phyloP scores from a whole-genome alignment of 2,888 invertebrate species.

The Eilema griseolum region DNA sequence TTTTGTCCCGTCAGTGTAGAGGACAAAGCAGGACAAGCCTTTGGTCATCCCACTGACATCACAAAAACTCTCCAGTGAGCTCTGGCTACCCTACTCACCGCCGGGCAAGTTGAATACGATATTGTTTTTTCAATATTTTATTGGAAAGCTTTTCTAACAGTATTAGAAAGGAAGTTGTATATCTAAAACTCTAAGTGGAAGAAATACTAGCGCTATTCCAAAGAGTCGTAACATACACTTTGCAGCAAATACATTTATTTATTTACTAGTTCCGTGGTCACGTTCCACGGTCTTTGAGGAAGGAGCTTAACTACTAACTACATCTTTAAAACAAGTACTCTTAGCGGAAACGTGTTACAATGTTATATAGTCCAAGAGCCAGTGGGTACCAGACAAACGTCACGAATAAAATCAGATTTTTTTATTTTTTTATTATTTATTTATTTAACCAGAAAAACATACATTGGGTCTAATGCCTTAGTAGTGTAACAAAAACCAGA shows the following conservation, averaged over 20 bases:
- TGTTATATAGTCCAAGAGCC: neutral
- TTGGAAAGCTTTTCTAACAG: neutral
- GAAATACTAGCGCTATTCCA: neutral
- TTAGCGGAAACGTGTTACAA: constrained; percentile 25
- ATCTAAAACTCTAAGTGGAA: neutral
- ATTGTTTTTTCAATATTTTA: neutral
- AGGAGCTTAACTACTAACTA: constrained; percentile 25
- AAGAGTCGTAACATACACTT: constrained; percentile 1
- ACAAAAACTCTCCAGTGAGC: too few species aligned
- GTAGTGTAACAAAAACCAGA: too few species aligned
- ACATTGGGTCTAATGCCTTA: too few species aligned
- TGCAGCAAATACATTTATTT: constrained; percentile 23
- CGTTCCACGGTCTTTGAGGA: constrained; percentile 20
- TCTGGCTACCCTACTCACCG: too few species aligned
- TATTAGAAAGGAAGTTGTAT: neutral
- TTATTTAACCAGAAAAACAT: too few species aligned
- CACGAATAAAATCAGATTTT: too few species aligned
- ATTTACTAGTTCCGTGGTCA: constrained; percentile 35
- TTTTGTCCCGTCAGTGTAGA: too few species aligned
- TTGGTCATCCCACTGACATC: too few species aligned
- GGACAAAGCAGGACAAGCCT: too few species aligned
- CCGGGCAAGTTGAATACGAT: neutral
- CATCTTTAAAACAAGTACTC: constrained; percentile 17
- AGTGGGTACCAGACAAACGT: neutral
- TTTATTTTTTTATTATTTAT: too few species aligned